Evolutionary conservation across 2,797 vertebrate genomes (phyloP).

Genomic region (Esox masquinongy): DNA sequence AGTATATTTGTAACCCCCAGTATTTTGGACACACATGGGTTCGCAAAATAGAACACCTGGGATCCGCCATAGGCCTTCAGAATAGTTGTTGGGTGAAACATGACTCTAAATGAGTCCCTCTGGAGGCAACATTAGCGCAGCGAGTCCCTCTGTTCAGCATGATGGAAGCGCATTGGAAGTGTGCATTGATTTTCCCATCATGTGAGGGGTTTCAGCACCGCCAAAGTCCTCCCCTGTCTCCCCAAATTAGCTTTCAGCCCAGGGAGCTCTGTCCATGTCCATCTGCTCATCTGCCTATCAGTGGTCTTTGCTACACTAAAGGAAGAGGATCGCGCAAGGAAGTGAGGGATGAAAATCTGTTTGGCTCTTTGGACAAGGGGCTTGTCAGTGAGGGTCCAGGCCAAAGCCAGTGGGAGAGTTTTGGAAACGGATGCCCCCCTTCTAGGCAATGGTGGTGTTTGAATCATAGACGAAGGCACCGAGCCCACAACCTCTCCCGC

Average conservation of each 20-base stretch:
- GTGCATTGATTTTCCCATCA: conserved; percentile 75
- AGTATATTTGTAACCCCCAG: not conserved
- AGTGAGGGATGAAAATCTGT: conserved; percentile 63
- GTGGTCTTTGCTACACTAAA: conserved; percentile 64
- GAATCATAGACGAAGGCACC: conserved; percentile 64
- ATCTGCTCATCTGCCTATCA: conserved; percentile 76
- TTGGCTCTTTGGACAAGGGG: conserved; percentile 62
- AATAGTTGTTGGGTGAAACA: conserved; percentile 57
- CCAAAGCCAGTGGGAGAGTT: conserved; percentile 61
- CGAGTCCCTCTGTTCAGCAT: conserved; percentile 49
- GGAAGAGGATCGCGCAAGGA: conserved; percentile 35
- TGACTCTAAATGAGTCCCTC: conserved; percentile 59
- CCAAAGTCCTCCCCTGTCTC: conserved; percentile 72
- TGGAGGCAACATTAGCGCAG: conserved; percentile 53
- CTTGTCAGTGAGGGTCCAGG: conserved; percentile 61
- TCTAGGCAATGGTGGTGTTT: conserved; percentile 69
- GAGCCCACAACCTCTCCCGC: conserved; percentile 55
- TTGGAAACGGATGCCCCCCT: conserved; percentile 67
- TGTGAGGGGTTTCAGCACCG: conserved; percentile 66
- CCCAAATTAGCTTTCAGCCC: conserved; percentile 77
- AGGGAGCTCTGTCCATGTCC: conserved; percentile 74
- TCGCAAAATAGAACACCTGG: not conserved
- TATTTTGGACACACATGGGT: not conserved
- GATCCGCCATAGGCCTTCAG: conserved; percentile 22
- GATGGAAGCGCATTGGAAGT: conserved; percentile 65